phyloP scores from a whole-genome alignment of 2,113 vertebrate species.

The Dolichotis patagonum region DNA sequence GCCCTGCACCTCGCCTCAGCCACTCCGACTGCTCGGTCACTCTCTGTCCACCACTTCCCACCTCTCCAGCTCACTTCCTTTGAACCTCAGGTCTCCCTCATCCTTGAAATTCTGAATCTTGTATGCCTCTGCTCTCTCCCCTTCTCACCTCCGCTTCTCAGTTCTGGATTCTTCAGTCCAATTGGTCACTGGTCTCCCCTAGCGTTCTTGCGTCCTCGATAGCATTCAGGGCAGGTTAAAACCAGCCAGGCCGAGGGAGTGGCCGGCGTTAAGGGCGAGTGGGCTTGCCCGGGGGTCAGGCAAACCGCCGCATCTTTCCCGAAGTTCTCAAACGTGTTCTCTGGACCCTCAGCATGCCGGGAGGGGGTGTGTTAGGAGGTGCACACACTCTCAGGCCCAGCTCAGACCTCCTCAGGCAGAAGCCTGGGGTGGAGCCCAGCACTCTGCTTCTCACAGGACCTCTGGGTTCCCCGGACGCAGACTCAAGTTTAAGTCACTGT shows the following conservation, averaged over 20 bases:
- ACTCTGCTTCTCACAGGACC: neutral
- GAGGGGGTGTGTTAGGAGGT: neutral
- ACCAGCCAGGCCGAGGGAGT: neutral
- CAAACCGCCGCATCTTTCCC: neutral
- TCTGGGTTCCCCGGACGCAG: neutral
- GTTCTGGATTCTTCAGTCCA: neutral
- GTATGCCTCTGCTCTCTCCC: neutral
- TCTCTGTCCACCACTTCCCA: too few relatives aligned
- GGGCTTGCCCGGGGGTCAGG: neutral
- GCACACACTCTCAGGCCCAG: neutral
- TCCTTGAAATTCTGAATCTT: neutral
- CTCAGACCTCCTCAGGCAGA: neutral
- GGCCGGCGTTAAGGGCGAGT: neutral
- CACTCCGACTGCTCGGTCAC: neutral
- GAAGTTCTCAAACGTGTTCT: neutral
- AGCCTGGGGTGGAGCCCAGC: neutral
- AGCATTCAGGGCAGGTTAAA: neutral
- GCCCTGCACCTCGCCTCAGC: neutral
- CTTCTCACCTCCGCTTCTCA: neutral
- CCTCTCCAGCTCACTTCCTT: neutral
- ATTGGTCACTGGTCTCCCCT: neutral
- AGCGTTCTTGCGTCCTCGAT: neutral
- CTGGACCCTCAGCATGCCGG: neutral
- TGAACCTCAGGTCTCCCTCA: neutral
- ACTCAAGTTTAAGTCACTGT: neutral